Percentiles rank a stretch among this genome's conserved stretches.
These are phyloP conservation scores for Semicossyphus pulcher DNA, from an alignment of 2,113 vertebrate species.

Conservation along the genomic window DNA sequence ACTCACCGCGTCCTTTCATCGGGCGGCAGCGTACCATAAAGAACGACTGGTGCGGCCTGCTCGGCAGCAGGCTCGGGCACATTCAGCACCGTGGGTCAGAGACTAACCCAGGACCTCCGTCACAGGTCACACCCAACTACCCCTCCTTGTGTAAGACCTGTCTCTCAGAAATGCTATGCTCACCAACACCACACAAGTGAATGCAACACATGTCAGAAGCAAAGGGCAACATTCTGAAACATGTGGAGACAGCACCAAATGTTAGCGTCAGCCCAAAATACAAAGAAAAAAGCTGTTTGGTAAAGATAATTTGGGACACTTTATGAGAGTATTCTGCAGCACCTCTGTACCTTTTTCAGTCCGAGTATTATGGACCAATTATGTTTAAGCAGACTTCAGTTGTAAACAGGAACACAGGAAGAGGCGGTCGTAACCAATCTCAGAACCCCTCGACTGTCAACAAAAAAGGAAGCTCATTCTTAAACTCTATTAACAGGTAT, in stretches of 20 bases:
- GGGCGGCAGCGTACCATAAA: conserved; percentile 41
- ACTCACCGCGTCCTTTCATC: conserved; percentile 62
- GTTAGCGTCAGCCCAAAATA: not conserved
- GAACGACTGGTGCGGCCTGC: conserved; percentile 31
- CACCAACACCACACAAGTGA: not conserved
- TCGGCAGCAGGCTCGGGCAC: conserved; percentile 16
- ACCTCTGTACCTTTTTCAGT: no score
- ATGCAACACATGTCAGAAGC: not conserved
- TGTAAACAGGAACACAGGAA: no score
- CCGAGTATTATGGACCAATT: no score
- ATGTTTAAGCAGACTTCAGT: no score
- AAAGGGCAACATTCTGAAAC: not conserved
- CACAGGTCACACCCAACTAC: conserved; percentile 9
- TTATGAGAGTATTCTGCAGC: no score
- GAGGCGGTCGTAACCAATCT: no score
- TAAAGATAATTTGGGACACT: no score
- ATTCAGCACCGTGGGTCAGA: conserved; percentile 21
- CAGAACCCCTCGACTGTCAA: no score
- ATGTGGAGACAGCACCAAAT: not conserved
- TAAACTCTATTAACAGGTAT: no score
- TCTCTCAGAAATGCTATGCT: not conserved
- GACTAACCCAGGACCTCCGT: not conserved
- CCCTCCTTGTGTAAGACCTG: conserved; percentile 1
- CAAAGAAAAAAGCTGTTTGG: no score
- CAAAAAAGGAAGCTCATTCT: no score